Percentiles rank a stretch among this genome's conserved stretches.
Evolutionary conservation across 2,113 vertebrate genomes (phyloP).

Genomic region (Thryonomys swinderianus): DNA sequence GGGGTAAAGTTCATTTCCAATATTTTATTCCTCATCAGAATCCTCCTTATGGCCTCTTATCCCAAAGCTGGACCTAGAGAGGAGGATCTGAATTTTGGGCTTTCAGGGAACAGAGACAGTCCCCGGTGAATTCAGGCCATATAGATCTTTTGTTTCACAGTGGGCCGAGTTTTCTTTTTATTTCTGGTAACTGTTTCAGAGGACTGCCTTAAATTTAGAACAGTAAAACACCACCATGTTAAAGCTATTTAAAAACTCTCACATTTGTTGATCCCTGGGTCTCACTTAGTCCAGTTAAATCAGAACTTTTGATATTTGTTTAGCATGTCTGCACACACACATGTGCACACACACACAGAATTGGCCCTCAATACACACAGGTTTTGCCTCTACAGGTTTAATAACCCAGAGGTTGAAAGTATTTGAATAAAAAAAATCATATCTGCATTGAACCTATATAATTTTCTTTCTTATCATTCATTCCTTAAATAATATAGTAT

Average conservation of each 20-base stretch:
- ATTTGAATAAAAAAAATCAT: background rate
- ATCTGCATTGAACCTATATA: background rate
- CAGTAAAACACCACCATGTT: background rate
- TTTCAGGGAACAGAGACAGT: background rate
- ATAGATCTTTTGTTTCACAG: background rate
- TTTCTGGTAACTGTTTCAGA: background rate
- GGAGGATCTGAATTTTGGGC: background rate
- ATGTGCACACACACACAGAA: background rate
- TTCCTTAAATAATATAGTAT: background rate
- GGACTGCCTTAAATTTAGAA: conserved; percentile 6
- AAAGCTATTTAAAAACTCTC: background rate
- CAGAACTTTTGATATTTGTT: background rate
- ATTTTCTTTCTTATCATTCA: background rate
- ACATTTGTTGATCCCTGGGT: background rate
- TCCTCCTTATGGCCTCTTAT: background rate
- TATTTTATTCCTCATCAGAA: background rate
- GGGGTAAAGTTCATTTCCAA: background rate
- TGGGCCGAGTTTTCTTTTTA: background rate
- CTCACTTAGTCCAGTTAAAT: background rate
- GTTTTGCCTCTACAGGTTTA: background rate
- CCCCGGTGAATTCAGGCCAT: background rate
- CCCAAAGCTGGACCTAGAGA: background rate
- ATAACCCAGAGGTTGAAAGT: background rate
- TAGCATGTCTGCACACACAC: background rate
- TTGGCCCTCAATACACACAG: background rate